Base-by-base conservation (phyloP, 2,113 vertebrate species). In the Pterocles gutturalis region DNA sequence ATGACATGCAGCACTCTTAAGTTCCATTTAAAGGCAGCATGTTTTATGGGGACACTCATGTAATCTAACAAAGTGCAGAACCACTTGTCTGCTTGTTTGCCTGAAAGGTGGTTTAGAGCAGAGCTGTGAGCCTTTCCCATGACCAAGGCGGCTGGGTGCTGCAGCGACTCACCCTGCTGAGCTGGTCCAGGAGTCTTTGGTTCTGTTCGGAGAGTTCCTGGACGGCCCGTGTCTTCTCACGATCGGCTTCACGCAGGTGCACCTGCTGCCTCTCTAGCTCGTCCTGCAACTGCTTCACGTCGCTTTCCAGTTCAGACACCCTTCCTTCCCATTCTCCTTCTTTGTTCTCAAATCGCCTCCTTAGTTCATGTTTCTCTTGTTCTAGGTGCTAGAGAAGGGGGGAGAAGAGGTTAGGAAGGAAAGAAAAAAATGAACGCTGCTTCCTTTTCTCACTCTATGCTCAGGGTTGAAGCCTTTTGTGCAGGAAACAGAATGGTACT, bases 281-380 rank as follows among this genome's bases (percentile, higher is more conserved):
- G 0, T 98, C 98, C 97, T 99, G 99, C 84, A 99, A 98, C 96
- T 99, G 99, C 83, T 99, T 99, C 93, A 99, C 98, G 0, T 99
- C 99, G 0, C 99, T 99, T 98, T 99, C 99, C 98, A 99, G 98
- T 80, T 99, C 99, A 0, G 99, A 99, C 75, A 99, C 99, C 1
- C 99, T 98, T 41, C 99, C 99, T 98, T 99, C 99, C 99, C 99
- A 99, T 90, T 99, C 99, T 3, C 99, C 99, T 96, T 99, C 99
- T 58, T 98, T 98, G 88, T 98, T 99, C 96, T 99, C 99, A 94
- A 99, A 98, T 17, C 99, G 98, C 83, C 99, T 97, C 80, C 99
- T 98, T 87, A 99, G 72, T 92, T 99, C 99, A 0, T 99, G 99
- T 75, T 99, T 99, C 97, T 99, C 99, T 97, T 99, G 99, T 95